These are phyloP conservation scores for Chironomus riparius DNA, from an alignment of 2,888 invertebrate species.

Conservation along the genomic window DNA sequence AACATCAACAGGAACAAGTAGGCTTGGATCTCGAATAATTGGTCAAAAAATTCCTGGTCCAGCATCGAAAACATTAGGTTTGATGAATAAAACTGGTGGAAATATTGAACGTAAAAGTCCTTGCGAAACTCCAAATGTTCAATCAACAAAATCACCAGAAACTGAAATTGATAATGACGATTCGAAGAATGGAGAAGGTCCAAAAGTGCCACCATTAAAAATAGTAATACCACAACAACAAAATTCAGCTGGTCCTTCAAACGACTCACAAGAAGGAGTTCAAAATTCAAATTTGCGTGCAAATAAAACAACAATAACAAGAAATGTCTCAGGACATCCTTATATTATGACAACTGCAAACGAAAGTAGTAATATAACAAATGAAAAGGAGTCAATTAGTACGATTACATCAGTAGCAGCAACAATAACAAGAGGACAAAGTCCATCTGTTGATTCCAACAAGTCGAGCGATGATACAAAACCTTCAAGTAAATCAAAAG, in stretches of 20 bases:
- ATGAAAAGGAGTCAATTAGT: not conserved
- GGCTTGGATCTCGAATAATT: constrained; percentile 32
- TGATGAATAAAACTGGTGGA: constrained; percentile 32
- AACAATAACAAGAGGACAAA: constrained; percentile 35
- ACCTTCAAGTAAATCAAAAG: constrained; percentile 16
- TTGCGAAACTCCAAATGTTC: constrained; percentile 46
- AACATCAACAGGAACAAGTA: constrained; percentile 36
- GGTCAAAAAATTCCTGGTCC: constrained; percentile 39
- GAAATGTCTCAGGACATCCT: constrained; percentile 50
- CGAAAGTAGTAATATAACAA: not conserved
- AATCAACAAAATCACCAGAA: constrained; percentile 38
- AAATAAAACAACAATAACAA: constrained; percentile 52
- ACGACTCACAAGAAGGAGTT: constrained; percentile 28
- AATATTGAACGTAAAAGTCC: constrained; percentile 53
- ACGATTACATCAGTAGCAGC: constrained; percentile 29
- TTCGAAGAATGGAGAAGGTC: constrained; percentile 44
- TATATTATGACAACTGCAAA: constrained; percentile 41
- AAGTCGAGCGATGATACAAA: constrained; percentile 36
- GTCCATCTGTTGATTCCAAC: constrained; percentile 37
- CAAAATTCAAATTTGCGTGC: constrained; percentile 43
- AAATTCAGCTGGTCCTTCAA: not conserved
- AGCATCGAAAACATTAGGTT: constrained; percentile 45
- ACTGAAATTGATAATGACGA: constrained; percentile 48
- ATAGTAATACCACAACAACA: constrained; percentile 76
- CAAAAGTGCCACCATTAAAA: constrained; percentile 90